Conservation (phyloP, 2,797 vertebrate genomes). For the Nyctibius grandis region DNA sequence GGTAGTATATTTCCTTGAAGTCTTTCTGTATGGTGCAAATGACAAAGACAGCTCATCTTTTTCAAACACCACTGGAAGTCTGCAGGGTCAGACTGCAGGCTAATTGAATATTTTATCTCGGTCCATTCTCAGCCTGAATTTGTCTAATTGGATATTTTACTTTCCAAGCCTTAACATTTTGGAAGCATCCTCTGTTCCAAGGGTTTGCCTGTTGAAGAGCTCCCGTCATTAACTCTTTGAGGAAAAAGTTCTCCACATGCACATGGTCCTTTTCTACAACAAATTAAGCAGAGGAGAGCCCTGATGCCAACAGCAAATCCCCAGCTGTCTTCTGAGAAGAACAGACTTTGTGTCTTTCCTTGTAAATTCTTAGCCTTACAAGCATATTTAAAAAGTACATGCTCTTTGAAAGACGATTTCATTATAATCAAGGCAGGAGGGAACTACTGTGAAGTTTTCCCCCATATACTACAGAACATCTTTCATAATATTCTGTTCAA, state of each 20-base stretch:
- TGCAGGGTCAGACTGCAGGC: slow-evolving; percentile 50
- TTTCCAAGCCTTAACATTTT: slow-evolving; percentile 50
- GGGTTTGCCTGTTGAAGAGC: background rate
- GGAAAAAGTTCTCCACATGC: background rate
- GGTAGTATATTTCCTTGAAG: background rate
- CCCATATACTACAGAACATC: background rate
- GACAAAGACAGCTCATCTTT: slow-evolving; percentile 37
- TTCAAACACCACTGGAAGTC: slow-evolving; percentile 28
- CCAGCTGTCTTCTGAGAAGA: background rate
- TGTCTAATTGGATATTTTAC: background rate
- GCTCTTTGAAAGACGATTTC: background rate
- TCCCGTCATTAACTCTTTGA: background rate
- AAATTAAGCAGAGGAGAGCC: background rate
- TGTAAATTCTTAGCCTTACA: background rate
- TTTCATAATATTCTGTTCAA: background rate
- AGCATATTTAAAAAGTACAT: background rate
- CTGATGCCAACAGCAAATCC: background rate
- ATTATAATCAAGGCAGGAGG: background rate
- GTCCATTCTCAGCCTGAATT: background rate
- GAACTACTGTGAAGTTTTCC: background rate
- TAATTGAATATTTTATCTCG: slow-evolving; percentile 67
- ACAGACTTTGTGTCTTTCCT: background rate
- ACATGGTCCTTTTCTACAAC: background rate
- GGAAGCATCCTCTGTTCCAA: background rate
- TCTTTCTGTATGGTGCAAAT: background rate